Percentiles rank a stretch among this genome's conserved stretches.
These are phyloP conservation scores for Leucopsar rothschildi DNA, from an alignment of 2,113 vertebrate species.

Conservation along the genomic window DNA sequence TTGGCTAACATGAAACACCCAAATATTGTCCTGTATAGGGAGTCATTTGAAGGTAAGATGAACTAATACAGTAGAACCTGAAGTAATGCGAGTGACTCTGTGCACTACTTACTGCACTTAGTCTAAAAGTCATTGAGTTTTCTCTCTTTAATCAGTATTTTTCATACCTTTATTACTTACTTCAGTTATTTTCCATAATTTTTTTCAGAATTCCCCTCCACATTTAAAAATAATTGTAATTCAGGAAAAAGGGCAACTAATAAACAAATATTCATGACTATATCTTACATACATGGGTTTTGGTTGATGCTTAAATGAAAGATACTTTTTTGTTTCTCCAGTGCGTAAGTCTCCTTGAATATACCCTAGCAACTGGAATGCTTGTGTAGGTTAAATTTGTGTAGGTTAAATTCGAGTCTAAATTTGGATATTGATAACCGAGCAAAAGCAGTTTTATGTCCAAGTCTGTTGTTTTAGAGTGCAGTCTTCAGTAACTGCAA, in stretches of 20 bases:
- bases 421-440: neutral
- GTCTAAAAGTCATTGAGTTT: neutral
- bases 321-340: neutral
- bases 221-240: neutral
- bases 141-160: neutral
- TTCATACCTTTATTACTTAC: neutral
- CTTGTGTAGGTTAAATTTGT: neutral
- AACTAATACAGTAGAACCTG: neutral
- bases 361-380: neutral
- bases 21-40: constrained; percentile 94
- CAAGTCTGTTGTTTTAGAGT: neutral
- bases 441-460: neutral
- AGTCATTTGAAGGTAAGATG: constrained; percentile 95
- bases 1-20: constrained; percentile 98
- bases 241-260: neutral
- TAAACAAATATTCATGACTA: neutral
- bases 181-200: neutral
- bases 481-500: neutral
- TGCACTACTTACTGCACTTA: neutral
- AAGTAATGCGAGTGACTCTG: neutral
- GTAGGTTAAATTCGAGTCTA: neutral
- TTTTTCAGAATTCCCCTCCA: neutral
- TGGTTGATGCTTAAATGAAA: neutral
- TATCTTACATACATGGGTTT: neutral
- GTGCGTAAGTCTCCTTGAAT: neutral